Base-by-base conservation (phyloP, 2,797 vertebrate genomes). In the Taenioides sp. region DNA sequence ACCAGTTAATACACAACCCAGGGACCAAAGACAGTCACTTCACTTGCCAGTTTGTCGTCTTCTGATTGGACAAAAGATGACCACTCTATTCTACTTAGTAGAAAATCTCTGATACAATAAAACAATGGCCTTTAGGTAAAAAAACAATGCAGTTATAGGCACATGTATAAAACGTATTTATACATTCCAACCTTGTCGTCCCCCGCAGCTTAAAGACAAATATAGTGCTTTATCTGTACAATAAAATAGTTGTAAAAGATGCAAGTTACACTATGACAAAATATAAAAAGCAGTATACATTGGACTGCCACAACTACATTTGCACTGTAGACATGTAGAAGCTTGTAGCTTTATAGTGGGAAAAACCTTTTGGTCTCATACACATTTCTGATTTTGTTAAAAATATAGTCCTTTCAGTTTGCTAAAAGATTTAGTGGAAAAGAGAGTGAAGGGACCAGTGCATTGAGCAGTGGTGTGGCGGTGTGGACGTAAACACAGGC, bases 151-250 rank as follows among this genome's bases (percentile, higher is more conserved):
- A 91, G 91, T 94, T 96, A 87, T 91, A 91, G 90, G 92, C 90
- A 92, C 92, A 93, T 92, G 91, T 95, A 96, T 93, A 95, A 95
- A 95, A 93, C 86, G 66, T 81, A 90, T 94, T 94, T 95, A 95
- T 95, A 95, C 93, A 94, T 92, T 93, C 92, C 95, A 95, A 94
- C 92, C 90, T 91, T 87, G 89, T 93, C 86, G 81, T 85, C 85
- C 86, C 0, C 27, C 78, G 80, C 88, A 91, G 89, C 75, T 89
- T 92, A 88, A 92, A 95, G 92, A 92, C 89, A 92, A 92, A 93
- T 87, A 91, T 92, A 93, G 82, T 93, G 92, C 91, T 94, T 90
- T 94, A 84, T 84, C 92, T 94, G 91, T 95, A 94, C 93, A 95
- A 85, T 74, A 78, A 86, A 77, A 84, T 69, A 88, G 83, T 84